Base-by-base conservation (phyloP, 2,888 invertebrate genomes). In the Oscheius sp. region DNA sequence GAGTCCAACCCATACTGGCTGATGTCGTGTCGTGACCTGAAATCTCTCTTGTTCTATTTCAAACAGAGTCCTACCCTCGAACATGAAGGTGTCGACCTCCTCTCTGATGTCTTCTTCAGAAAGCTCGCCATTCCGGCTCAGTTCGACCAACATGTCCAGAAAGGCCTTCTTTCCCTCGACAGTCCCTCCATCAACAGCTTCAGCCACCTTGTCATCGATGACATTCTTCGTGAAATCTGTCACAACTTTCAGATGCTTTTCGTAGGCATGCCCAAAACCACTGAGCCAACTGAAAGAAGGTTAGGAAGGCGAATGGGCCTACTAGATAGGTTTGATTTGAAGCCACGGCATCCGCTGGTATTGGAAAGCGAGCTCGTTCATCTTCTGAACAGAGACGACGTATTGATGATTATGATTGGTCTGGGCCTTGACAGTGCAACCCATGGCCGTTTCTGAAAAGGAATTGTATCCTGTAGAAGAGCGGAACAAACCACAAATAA, bases 291-390 rank as follows among this genome's bases (percentile, higher is more conserved):
- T 71, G 13, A 59, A 47, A 62, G 42, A 29, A 7, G 29, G 42
- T 42, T 3, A 11, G 10, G 13, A 21, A 60, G 33, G 29, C 21
- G 11, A 42, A 13, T 33, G 42, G 2, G 21, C 33, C 11, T 92
- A 91, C 88, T 92, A 94, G 55, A 93, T 85, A 1, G 90, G 89
- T 48, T 92, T 90, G 0, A 90, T 85, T 86, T 92, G 91, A 1
- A 92, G 88, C 91, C 93, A 92, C 0, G 93, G 92, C 75, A 86
- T 80, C 66, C 90, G 84, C 59, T 88, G 82, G 75, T 90, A 84
- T 2, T 78, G 78, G 75, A 75, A 75, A 5, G 75, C 71, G 10
- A 75, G 57, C 29, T 42, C 57, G 13, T 72, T 75, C 72, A 75
- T 57, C 9, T 47, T 37, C 29, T 72, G 63, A 2, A 75, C 75